A percentile compares a stretch with the other conserved stretches of the same genome.
phyloP scores from a whole-genome alignment of 2,113 vertebrate genomes.

The Oenanthe oenanthe region DNA sequence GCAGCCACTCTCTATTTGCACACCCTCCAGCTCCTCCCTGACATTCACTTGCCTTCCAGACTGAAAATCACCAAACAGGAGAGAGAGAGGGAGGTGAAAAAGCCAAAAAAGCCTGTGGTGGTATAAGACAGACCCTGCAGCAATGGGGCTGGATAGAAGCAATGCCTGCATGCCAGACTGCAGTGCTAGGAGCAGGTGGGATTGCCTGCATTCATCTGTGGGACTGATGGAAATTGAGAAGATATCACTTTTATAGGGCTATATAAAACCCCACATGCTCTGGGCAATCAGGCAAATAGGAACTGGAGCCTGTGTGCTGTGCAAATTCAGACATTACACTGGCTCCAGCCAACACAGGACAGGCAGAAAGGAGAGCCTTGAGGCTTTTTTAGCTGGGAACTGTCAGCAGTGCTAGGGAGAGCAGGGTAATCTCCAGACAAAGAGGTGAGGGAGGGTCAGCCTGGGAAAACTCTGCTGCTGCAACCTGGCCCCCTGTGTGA shows the following conservation, averaged over 20 bases:
- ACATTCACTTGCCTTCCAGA: neutral
- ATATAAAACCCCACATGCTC: neutral
- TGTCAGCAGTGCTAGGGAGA: neutral
- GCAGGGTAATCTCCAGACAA: neutral
- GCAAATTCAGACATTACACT: fast-evolving
- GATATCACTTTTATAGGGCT: fast-evolving
- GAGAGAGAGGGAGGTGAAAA: fast-evolving
- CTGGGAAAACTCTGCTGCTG: neutral
- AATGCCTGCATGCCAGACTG: neutral
- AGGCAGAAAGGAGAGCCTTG: neutral
- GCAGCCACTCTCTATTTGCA: fast-evolving
- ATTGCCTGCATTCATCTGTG: fast-evolving
- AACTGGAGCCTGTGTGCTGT: neutral
- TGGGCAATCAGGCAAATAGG: neutral
- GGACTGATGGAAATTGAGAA: fast-evolving
- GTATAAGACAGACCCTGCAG: neutral
- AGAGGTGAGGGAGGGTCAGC: neutral
- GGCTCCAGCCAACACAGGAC: neutral
- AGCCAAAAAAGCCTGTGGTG: neutral
- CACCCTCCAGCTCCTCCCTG: neutral
- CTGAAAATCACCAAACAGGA: neutral
- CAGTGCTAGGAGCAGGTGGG: fast-evolving
- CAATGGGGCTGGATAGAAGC: neutral
- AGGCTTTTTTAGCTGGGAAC: neutral
- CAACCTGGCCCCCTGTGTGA: fast-evolving